Evolutionary conservation across 2,888 invertebrate genomes (phyloP), one percentile per base, ranked within the genome.

Genomic region (Tipula confusa): DNA sequence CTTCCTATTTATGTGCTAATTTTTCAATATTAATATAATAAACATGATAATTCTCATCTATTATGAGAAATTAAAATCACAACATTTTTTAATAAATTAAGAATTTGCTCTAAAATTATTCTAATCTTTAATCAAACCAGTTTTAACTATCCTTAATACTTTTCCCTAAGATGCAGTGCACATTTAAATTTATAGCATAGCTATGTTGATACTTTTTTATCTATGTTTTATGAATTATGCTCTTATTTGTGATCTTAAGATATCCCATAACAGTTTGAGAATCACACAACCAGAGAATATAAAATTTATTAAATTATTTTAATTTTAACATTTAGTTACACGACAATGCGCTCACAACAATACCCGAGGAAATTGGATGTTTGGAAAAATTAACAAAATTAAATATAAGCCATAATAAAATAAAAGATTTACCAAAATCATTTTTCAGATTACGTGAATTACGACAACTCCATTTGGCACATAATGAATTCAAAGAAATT

Each of bases 331-430:
- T 64, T 64, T 88, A 97, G 96, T 91, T 97, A 82, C 96, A 97
- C 89, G 95, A 96, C 89, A 97, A 98, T 91, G 93, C 93, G 82
- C 89, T 98, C 87, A 91, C 91, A 85, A 90, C 89, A 83, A 88
- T 97, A 85, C 97, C 97, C 6, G 87, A 92, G 38, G 93, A 95
- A 89, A 91, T 97, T 86, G 94, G 94, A 79, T 91, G 91, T 84
- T 90, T 97, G 86, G 92, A 90, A 84, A 93, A 92, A 87, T 89
- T 95, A 85, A 91, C 92, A 85, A 93, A 92, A 87, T 87, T 95
- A 48, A 94, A 94, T 88, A 87, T 95, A 84, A 93, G 93, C 85
- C 93, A 91, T 86, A 95, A 95, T 86, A 94, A 93, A 88, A 88
- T 95, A 84, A 90, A 88, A 83, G 87, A 87, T 31, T 88, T 95